phyloP scores from a whole-genome alignment of 2,113 vertebrate genomes.

The Crotalus tigris region DNA sequence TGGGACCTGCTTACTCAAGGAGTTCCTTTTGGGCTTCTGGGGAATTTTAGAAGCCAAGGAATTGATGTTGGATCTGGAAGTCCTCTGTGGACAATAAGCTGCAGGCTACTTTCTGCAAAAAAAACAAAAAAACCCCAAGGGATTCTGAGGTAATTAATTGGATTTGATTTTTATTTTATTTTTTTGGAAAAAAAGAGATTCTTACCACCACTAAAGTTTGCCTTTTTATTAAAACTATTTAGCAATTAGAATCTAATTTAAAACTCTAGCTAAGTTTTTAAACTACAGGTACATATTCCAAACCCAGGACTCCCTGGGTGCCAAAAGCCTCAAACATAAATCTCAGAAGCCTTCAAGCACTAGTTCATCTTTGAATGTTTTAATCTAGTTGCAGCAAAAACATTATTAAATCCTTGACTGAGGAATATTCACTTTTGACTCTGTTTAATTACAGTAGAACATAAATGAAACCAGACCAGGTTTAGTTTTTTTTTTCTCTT shows the following conservation, averaged over 20 bases:
- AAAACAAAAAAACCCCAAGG: not conserved
- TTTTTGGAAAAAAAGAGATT: not conserved
- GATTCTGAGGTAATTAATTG: not conserved
- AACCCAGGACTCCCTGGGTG: not conserved
- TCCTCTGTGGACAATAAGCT: not conserved
- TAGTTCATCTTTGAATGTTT: not conserved
- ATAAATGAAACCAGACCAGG: not conserved
- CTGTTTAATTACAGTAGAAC: not conserved
- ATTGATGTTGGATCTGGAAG: not conserved
- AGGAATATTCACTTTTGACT: not conserved
- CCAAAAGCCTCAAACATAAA: not conserved
- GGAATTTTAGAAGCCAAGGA: not conserved
- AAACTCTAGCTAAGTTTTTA: not conserved
- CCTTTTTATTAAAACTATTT: not conserved
- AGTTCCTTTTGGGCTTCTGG: not conserved
- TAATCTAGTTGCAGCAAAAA: not conserved
- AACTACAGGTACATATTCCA: not conserved
- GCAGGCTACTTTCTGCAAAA: not conserved
- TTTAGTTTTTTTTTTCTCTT: not conserved
- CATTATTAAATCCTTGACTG: not conserved
- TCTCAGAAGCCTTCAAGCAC: not conserved
- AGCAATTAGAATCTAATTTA: not conserved
- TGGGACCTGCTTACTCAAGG: not conserved
- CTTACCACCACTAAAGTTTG: not conserved
- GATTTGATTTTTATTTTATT: not conserved